phyloP scores from a whole-genome alignment of 1,140 invertebrate genomes.

The Bombus polaris region DNA sequence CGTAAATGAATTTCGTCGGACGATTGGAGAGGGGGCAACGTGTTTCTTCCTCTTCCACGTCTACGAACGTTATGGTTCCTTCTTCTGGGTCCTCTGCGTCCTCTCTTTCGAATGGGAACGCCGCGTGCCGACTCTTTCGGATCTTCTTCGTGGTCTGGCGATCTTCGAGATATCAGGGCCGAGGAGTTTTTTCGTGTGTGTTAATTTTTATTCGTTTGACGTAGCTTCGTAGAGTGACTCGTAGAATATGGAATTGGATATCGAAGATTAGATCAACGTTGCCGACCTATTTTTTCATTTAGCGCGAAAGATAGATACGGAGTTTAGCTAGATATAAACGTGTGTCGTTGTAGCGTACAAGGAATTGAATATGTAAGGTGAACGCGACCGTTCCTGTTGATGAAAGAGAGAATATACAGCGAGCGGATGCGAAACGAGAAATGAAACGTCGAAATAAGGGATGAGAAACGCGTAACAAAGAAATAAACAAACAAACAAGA shows the following conservation, averaged over 20 bases:
- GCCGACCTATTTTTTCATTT: constrained; percentile 29
- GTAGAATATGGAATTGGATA: not conserved
- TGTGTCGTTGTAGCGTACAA: not conserved
- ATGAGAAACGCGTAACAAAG: constrained; percentile 20
- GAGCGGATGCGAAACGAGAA: constrained; percentile 54
- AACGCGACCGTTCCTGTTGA: not conserved
- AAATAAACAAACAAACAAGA: constrained; percentile 48
- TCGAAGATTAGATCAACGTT: not conserved
- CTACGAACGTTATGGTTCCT: constrained; percentile 43
- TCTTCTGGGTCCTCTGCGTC: constrained; percentile 39
- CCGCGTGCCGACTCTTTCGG: not conserved
- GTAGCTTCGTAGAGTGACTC: not conserved
- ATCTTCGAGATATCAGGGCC: too few species aligned
- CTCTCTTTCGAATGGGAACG: constrained; percentile 50
- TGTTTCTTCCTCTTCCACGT: not conserved
- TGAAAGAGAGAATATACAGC: constrained; percentile 31
- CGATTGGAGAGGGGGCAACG: not conserved
- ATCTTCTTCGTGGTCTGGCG: not conserved
- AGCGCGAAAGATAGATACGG: not conserved
- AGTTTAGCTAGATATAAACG: not conserved
- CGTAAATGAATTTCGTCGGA: constrained; percentile 82
- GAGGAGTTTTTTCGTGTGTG: too few species aligned
- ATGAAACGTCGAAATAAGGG: constrained; percentile 33
- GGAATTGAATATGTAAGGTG: constrained; percentile 33
- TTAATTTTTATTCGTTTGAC: too few species aligned